Base-by-base conservation (phyloP, 2,888 invertebrate species). In the Epinotia bilunana region DNA sequence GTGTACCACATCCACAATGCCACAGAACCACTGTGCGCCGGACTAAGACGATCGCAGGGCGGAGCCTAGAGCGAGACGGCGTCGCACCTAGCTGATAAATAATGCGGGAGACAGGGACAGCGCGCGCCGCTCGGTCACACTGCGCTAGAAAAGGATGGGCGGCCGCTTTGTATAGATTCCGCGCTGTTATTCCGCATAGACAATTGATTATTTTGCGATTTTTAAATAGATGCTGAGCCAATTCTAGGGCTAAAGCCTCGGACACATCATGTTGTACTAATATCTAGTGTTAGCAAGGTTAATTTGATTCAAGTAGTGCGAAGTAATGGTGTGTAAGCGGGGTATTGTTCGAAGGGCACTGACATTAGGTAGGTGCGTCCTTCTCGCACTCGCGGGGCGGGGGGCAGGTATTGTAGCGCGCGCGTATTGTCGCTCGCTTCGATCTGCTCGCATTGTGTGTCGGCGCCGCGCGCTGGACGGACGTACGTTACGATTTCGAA, bases 381-480 rank as follows among this genome's bases (percentile, higher is more conserved):
- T 90, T 93, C 91, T 93, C 93, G 89, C 91, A 86, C 91, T 87
- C 86, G 91, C 87, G 92, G 89, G 90, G 92, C 87, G 90, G 89
- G 86, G 89, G 90, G 69, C 69, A 69, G 69, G 90, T 90, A 93
- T 94, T 93, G 93, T 93, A 91, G 91, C 91, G 91, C 92, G 93
- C 93, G 92, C 93, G 93, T 92, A 93, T 93, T 93, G 93, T 93
- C 90, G 88, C 85, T 81, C 87, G 89, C 91, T 93, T 94, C 94
- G 93, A 93, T 93, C 93, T 93, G 91, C 88, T 85, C 90, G 93
- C 93, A 94, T 94, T 94, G 94, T 94, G 93, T 92, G 88, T 87
- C 87, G 87, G 85, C 83, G 83, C 84, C 86, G 90, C 91, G 90
- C 84, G 87, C 77, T 79, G 77, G 82, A 72, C 83, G 84, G 91